Evolutionary conservation across 2,797 vertebrate species (phyloP), one percentile per base, ranked within the genome.

Genomic region (Artibeus jamaicensis): DNA sequence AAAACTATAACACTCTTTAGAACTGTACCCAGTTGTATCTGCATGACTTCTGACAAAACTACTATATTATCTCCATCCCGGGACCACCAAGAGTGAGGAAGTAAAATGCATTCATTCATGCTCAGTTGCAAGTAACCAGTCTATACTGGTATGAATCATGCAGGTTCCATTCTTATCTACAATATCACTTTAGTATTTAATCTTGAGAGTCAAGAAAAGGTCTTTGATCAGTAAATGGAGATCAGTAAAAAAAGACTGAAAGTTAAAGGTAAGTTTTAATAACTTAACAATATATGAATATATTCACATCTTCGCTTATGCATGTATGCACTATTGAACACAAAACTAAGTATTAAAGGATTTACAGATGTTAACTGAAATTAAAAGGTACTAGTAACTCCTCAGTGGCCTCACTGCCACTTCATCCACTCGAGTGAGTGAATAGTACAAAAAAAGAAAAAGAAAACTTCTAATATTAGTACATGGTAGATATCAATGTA

Each of bases 11-110:
- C 8, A 77, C 46, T 10, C 73, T n/a, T 42, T 44, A 77, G 22
- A 96, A 73, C 39, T 44, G 32, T 26, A 71, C 21, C 32, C n/a
- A 83, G 71, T 73, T 34, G n/a, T 86, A 34, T 59, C 39, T 95
- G 81, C 5, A 70, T 76, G 65, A 84, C 50, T 73, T 82, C 77
- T 88, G n/a, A 42, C 50, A 81, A 91, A 89, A n/a, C 37, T 21
- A 59, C 26, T 42, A 2, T 18, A 48, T 73, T 71, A 81, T n/a
- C 53, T 93, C 65, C 44, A 34, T 44, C 34, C 67, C 34, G 59
- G 34, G 85, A 92, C 32, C 62, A 44, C 46, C 32, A 68, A 85
- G 44, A 78, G 87, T 88, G 44, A 87, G 91, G 87, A 95, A 71
- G 68, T 77, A 70, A 93, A 83, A 57, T 57, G 26, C 55, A 88